Evolutionary conservation across 1,140 invertebrate species (phyloP).

Genomic region (Caenorhabditis inopinata): DNA sequence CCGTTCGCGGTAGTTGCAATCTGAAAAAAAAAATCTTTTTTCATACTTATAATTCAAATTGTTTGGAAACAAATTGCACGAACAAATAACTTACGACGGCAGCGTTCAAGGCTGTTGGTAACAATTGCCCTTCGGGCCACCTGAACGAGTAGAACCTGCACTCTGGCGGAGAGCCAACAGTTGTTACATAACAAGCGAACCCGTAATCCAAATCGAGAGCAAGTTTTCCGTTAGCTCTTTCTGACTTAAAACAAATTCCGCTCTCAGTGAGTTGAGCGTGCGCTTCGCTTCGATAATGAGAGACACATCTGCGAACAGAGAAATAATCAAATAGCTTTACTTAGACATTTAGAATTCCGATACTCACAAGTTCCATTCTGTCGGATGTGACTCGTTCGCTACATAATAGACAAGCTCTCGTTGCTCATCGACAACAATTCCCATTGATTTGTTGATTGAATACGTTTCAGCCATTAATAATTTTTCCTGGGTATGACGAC

Average conservation of each 20-base stretch:
- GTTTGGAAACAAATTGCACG: no score
- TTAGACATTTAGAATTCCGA: no score
- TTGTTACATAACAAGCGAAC: background rate
- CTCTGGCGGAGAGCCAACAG: background rate
- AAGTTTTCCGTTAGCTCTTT: conserved; percentile 69
- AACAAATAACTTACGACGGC: conserved; percentile 69
- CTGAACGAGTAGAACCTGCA: conserved; percentile 15
- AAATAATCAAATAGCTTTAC: no score
- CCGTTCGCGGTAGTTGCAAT: background rate
- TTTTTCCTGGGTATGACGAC: conserved; percentile 39
- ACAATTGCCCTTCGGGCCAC: background rate
- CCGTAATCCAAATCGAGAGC: background rate
- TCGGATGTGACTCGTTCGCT: conserved; percentile 50
- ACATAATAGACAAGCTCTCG: conserved; percentile 57
- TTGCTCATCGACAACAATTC: conserved; percentile 48
- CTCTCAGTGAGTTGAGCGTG: background rate
- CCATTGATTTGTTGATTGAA: conserved; percentile 35
- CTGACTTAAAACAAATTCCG: conserved; percentile 72
- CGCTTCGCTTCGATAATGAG: background rate
- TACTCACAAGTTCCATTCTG: conserved; percentile 38
- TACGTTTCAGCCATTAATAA: conserved; percentile 50
- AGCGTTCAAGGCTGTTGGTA: background rate
- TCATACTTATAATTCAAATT: no score
- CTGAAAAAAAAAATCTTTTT: conserved; percentile 73
- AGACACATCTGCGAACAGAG: conserved; percentile 68